Evolutionary conservation across 2,888 invertebrate genomes (phyloP).

Genomic region (Deilephila porcellus): DNA sequence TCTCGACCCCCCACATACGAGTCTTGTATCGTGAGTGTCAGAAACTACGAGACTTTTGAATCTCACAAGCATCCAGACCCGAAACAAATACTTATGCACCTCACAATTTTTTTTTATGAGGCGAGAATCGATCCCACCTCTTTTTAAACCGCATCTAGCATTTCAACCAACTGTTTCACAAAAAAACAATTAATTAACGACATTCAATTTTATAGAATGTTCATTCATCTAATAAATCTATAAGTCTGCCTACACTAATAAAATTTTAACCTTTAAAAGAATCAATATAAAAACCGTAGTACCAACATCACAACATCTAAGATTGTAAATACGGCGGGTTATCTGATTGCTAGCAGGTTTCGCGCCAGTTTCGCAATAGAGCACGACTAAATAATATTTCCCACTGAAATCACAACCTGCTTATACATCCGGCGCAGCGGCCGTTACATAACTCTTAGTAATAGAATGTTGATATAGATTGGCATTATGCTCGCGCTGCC

Average conservation of each 20-base stretch:
- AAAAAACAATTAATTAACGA: too few relatives aligned
- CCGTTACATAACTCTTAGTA: constrained; percentile 8
- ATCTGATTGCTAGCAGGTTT: constrained; percentile 24
- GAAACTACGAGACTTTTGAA: not conserved
- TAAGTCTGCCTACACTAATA: not conserved
- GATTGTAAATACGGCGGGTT: constrained; percentile 10
- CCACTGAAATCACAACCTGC: constrained; percentile 17
- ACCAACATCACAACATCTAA: constrained; percentile 22
- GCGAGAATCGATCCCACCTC: too few relatives aligned
- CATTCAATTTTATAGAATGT: too few relatives aligned
- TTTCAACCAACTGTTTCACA: too few relatives aligned
- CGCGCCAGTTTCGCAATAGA: constrained; percentile 25
- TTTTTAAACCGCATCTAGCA: too few relatives aligned
- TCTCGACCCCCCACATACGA: not conserved
- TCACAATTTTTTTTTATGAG: too few relatives aligned
- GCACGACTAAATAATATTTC: constrained; percentile 23
- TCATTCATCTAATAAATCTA: too few relatives aligned
- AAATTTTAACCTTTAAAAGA: constrained; percentile 17
- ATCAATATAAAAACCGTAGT: constrained; percentile 10
- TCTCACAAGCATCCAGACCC: not conserved
- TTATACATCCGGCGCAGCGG: constrained; percentile 14
- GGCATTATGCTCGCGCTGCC: not conserved
- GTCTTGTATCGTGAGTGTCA: not conserved
- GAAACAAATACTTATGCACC: not conserved
- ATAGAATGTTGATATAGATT: constrained; percentile 12